These are phyloP conservation scores for Lethrus apterus DNA, from an alignment of 1,140 invertebrate genomes.

Conservation along the genomic window DNA sequence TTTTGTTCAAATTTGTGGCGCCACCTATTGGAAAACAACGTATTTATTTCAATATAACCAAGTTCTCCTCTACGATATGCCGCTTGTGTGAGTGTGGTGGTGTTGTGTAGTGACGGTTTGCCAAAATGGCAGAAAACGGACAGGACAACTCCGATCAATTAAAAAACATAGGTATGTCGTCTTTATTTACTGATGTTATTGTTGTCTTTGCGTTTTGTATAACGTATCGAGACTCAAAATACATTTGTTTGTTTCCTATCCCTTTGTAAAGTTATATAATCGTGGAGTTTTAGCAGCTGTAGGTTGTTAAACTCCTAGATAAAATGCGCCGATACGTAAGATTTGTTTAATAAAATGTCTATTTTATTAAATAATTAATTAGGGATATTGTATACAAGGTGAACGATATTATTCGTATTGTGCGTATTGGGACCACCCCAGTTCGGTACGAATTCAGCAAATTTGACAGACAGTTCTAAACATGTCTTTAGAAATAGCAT, in stretches of 20 bases:
- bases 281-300: slow-evolving; percentile 18
- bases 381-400: no score
- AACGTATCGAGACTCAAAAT: not conserved
- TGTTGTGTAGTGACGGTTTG: slow-evolving; percentile 42
- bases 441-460: no score
- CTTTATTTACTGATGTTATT: slow-evolving; percentile 10
- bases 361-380: no score
- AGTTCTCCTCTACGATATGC: slow-evolving; percentile 12
- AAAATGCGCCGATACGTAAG: slow-evolving; percentile 3
- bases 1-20: no score
- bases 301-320: slow-evolving; percentile 16
- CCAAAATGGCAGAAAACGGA: slow-evolving; percentile 56
- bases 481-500: no score
- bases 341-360: not conserved
- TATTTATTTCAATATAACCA: not conserved
- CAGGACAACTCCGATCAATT: slow-evolving; percentile 49
- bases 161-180: slow-evolving; percentile 47
- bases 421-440: slow-evolving; percentile 25
- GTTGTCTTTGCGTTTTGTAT: not conserved
- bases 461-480: no score
- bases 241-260: not conserved
- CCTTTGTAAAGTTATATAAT: slow-evolving; percentile 23
- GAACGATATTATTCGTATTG: not conserved
- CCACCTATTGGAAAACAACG: not conserved
- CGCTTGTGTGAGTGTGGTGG: slow-evolving; percentile 20